Evolutionary conservation across 2,113 vertebrate genomes (phyloP).

Genomic region (Forbesichthys papilliferus): DNA sequence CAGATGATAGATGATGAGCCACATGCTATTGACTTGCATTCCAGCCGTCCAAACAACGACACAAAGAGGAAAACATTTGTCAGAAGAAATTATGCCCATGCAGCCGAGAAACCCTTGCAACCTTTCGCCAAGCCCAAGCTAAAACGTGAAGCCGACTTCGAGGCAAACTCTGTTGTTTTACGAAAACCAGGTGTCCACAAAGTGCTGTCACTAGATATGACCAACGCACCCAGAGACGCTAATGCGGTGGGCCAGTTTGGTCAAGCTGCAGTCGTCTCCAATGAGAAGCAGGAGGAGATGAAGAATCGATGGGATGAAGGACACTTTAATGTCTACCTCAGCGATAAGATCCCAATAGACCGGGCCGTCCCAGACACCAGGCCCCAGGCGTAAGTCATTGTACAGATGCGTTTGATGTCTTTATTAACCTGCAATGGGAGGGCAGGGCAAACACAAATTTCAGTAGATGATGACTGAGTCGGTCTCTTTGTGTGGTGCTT

Average conservation of each 20-base stretch:
- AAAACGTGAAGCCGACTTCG: background rate
- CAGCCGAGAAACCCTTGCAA: constrained; percentile 4
- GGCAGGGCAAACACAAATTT: too few relatives aligned
- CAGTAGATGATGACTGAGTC: background rate
- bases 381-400: constrained; percentile 83
- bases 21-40: constrained; percentile 13
- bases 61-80: constrained; percentile 6
- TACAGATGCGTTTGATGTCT: too few relatives aligned
- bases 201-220: constrained; percentile 82
- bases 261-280: constrained; percentile 72
- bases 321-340: constrained; percentile 94
- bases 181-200: constrained; percentile 69
- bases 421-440: too few relatives aligned
- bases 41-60: constrained; percentile 12
- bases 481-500: background rate
- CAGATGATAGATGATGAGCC: background rate
- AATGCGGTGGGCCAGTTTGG: constrained; percentile 89
- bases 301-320: constrained; percentile 90
- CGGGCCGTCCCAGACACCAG: constrained; percentile 90
- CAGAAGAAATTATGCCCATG: background rate
- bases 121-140: background rate
- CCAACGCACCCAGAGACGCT: constrained; percentile 79
- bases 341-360: constrained; percentile 92
- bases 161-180: constrained; percentile 17
- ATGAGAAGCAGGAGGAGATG: constrained; percentile 78